Evolutionary conservation across 2,797 vertebrate species (phyloP).

Genomic region (Salmo trutta): DNA sequence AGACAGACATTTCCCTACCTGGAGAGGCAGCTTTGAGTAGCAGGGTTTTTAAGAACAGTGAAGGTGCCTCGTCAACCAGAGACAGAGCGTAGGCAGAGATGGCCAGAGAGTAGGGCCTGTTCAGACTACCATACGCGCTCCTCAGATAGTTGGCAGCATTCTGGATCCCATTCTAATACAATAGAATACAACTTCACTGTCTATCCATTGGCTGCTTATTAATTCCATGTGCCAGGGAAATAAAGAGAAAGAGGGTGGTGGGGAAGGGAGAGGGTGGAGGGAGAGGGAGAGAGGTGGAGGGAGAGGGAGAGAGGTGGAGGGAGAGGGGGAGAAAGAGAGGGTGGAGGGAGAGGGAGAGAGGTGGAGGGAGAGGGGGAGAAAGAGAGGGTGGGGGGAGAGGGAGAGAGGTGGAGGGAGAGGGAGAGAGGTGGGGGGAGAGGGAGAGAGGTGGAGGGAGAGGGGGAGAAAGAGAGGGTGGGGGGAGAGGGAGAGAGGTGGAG

Average conservation of each 20-base stretch:
- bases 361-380: neutral
- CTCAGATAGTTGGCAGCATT: slow-evolving; percentile 65
- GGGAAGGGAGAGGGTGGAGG: too few relatives aligned
- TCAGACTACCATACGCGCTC: slow-evolving; percentile 46
- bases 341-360: neutral
- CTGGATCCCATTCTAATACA: slow-evolving; percentile 16
- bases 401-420: neutral
- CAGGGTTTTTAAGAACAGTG: neutral
- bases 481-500: too few relatives aligned
- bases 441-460: neutral
- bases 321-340: too few relatives aligned
- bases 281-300: too few relatives aligned
- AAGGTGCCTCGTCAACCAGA: slow-evolving; percentile 31
- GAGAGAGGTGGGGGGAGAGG: neutral
- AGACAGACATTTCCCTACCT: slow-evolving; percentile 49
- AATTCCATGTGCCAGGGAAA: neutral
- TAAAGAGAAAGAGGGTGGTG: too few relatives aligned
- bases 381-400: neutral
- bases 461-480: too few relatives aligned
- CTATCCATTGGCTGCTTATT: neutral
- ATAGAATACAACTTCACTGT: neutral
- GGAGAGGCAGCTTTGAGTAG: slow-evolving; percentile 56
- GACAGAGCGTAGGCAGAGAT: slow-evolving; percentile 84
- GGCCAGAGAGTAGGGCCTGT: slow-evolving; percentile 83
- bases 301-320: neutral